These are phyloP conservation scores for Dendroctonus ponderosae DNA, from an alignment of 1,140 invertebrate genomes.

Conservation along the genomic window DNA sequence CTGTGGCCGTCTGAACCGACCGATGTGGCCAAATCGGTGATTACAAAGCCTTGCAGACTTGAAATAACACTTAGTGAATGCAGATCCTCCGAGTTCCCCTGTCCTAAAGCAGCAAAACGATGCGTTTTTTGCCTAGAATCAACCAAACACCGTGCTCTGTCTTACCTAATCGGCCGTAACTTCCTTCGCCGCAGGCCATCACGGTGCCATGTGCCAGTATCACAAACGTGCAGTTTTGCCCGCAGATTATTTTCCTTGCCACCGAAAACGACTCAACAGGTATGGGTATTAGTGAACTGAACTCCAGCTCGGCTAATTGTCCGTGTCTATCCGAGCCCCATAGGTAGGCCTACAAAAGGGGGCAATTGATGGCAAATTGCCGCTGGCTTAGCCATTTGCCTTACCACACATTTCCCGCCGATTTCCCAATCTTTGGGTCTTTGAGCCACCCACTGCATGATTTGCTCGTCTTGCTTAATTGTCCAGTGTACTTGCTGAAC, in stretches of 20 bases:
- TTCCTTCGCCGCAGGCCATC: slow-evolving; percentile 93
- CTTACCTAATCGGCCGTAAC: slow-evolving; percentile 76
- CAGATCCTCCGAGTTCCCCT: slow-evolving; percentile 90
- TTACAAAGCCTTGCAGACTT: slow-evolving; percentile 66
- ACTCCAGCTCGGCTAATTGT: slow-evolving; percentile 62
- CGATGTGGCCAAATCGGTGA: slow-evolving; percentile 65
- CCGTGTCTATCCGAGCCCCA: slow-evolving; percentile 67
- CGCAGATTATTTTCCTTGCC: slow-evolving; percentile 63
- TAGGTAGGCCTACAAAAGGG: slow-evolving; percentile 52
- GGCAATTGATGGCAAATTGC: background rate
- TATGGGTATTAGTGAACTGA: slow-evolving; percentile 50
- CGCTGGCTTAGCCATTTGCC: background rate
- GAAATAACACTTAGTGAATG: slow-evolving; percentile 63
- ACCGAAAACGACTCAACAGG: slow-evolving; percentile 54
- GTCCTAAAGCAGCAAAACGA: slow-evolving; percentile 56
- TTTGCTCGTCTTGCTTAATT: slow-evolving; percentile 60
- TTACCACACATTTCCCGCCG: slow-evolving; percentile 60
- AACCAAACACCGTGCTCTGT: background rate
- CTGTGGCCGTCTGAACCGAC: slow-evolving; percentile 96
- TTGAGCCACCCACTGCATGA: slow-evolving; percentile 64
- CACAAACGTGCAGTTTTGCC: slow-evolving; percentile 68
- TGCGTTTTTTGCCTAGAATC: background rate
- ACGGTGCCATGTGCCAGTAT: slow-evolving; percentile 64
- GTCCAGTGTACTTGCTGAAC: slow-evolving; percentile 57
- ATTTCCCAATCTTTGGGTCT: slow-evolving; percentile 68